Percentiles rank a stretch among this genome's conserved stretches.
These are phyloP conservation scores for Heliconius nattereri DNA, from an alignment of 1,140 invertebrate species.

Conservation along the genomic window DNA sequence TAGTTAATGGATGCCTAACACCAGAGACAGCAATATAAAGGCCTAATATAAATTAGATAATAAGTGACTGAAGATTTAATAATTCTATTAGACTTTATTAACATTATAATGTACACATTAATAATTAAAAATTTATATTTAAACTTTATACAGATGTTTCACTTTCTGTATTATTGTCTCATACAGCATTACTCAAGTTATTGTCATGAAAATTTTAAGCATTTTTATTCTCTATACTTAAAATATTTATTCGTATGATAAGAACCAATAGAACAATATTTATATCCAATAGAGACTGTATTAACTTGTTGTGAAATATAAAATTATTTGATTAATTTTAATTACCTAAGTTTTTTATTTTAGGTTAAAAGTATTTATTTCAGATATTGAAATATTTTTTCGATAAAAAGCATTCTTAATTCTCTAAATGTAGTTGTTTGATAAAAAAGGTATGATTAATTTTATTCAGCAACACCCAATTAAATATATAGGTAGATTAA, in stretches of 20 bases:
- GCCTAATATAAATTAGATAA: slow-evolving; percentile 38
- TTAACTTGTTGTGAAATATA: slow-evolving; percentile 2
- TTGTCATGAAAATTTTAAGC: not conserved
- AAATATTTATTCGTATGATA: not conserved
- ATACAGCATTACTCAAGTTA: slow-evolving; percentile 1
- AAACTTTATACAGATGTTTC: slow-evolving; percentile 9
- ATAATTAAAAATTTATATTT: slow-evolving; percentile 21
- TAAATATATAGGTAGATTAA: not conserved
- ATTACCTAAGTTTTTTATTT: not conserved
- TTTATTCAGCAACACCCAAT: too few relatives aligned
- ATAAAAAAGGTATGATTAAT: too few relatives aligned
- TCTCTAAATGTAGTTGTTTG: too few relatives aligned
- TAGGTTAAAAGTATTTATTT: not conserved
- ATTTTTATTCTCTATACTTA: not conserved
- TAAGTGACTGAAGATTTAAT: slow-evolving; percentile 34
- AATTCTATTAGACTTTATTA: slow-evolving; percentile 31
- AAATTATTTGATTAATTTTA: not conserved
- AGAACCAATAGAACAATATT: slow-evolving; percentile 9
- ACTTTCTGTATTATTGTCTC: slow-evolving; percentile 4
- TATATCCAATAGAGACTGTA: slow-evolving; percentile 3
- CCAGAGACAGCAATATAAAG: slow-evolving; percentile 19
- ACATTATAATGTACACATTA: slow-evolving; percentile 24
- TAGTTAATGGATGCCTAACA: slow-evolving; percentile 18
- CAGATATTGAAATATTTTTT: too few relatives aligned
- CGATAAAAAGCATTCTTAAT: too few relatives aligned